Evolutionary conservation across 1,140 invertebrate species (phyloP), one percentile per base, ranked within the genome.

Genomic region (Drosophila aff.): DNA sequence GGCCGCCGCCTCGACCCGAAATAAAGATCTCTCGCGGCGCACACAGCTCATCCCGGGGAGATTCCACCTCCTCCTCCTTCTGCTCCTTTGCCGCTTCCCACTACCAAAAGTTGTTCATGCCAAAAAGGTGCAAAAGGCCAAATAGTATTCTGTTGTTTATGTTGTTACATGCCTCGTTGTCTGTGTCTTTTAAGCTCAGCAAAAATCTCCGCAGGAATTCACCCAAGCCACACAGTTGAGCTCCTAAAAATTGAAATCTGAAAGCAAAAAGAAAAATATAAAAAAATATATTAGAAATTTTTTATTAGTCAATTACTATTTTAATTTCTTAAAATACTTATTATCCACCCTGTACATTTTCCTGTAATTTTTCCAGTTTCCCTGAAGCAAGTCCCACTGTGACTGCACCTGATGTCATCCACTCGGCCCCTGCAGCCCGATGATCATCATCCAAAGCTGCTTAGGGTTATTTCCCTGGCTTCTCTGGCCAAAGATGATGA

Each of bases 111-210:
- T 79, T 83, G 87, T 82, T 73, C 86, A 81, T 90, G 81, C 85
- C 85, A 89, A 90, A 90, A 90, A 89, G 82, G 85, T 90, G 86
- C 85, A 87, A 89, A 73, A 89, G 84, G 84, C 84, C 84, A 89
- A 89, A 89, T 89, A 89, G 78, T 89, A 84, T 90, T 90, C 75
- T 69, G 81, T 90, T 90, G 85, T 89, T 89, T 89, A 90, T 90
- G 84, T 89, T 89, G 84, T 90, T 89, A 85, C 85, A 90, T 71
- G 86, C 74, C 73, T 84, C 77, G 68, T 68, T 89, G 79, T 40
- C 73, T 74, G 82, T 86, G 82, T 82, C 64, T 75, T 65, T 86
- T 76, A 46, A 66, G 58, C 62, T 36, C 31, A 46, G 71, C 63
- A 82, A 86, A 87, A 86, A 82, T 85, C 65, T 76, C 62, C 58